Conservation (phyloP, 2,888 invertebrate species). For the Cephus pulcher region DNA sequence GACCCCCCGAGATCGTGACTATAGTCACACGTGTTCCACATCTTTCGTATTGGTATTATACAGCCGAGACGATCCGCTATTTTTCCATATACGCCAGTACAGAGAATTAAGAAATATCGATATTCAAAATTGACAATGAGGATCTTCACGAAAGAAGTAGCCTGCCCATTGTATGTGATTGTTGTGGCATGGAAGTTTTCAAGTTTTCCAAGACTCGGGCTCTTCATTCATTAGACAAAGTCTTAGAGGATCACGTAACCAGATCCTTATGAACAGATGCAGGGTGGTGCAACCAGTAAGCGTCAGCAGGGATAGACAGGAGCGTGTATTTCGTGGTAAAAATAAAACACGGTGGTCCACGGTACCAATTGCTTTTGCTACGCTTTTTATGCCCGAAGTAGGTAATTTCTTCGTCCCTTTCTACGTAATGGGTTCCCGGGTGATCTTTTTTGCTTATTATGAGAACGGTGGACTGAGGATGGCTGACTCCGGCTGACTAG, state of each 20-base stretch:
- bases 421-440: constrained; percentile 52
- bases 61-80: not conserved
- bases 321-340: constrained; percentile 26
- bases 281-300: not conserved
- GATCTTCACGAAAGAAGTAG: not conserved
- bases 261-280: not conserved
- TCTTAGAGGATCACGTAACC: not conserved
- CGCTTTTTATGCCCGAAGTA: constrained; percentile 57
- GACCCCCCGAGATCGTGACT: not conserved
- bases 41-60: not conserved
- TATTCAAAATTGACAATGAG: not conserved
- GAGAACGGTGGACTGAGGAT: constrained; percentile 22
- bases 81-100: not conserved
- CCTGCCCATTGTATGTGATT: not conserved
- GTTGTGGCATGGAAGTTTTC: not conserved
- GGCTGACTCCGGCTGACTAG: constrained; percentile 11
- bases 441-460: constrained; percentile 57
- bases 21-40: not conserved
- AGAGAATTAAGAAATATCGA: not conserved
- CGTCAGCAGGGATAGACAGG: not conserved
- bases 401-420: constrained; percentile 56
- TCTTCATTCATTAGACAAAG: constrained; percentile 24
- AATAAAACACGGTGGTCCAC: constrained; percentile 48
- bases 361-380: constrained; percentile 53
- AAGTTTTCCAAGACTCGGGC: not conserved